phyloP scores from a whole-genome alignment of 1,140 invertebrate species.

The Drosophila nebulosa region DNA sequence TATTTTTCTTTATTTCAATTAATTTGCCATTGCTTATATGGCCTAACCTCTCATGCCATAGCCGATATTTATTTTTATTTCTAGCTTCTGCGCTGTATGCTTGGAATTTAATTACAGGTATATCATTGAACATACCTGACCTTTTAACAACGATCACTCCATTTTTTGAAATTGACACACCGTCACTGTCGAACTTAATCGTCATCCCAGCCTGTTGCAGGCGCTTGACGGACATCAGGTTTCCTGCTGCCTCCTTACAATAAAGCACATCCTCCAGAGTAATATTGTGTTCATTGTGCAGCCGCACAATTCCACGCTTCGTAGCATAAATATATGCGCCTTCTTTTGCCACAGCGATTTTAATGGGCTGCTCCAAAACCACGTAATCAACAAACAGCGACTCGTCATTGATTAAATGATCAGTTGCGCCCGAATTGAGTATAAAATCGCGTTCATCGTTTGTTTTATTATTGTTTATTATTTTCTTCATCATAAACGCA shows the following conservation, averaged over 20 bases:
- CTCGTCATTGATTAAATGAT: conserved; percentile 5
- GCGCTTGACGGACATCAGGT: conserved; percentile 14
- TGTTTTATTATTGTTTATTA: background rate
- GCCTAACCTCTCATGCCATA: conserved; percentile 72
- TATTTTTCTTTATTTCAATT: conserved; percentile 59
- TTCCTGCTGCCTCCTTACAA: conserved; percentile 11
- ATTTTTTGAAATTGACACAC: conserved; percentile 2
- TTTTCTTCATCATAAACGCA: background rate
- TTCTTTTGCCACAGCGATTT: conserved; percentile 9
- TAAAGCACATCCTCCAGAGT: conserved; percentile 18
- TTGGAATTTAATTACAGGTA: background rate
- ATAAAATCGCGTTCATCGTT: background rate
- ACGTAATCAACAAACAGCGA: no score
- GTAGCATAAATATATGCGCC: conserved; percentile 1
- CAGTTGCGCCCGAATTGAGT: background rate
- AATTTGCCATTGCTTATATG: conserved; percentile 71
- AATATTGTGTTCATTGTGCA: conserved; percentile 11
- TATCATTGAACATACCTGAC: conserved; percentile 14
- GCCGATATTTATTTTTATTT: conserved; percentile 17
- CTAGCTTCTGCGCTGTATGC: background rate
- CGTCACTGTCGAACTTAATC: background rate
- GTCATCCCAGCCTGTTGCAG: conserved; percentile 14
- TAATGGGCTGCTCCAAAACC: background rate
- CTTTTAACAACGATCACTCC: conserved; percentile 5
- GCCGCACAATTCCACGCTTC: conserved; percentile 14